These are phyloP conservation scores for Leptothorax acervorum DNA, from an alignment of 2,888 invertebrate species.

Conservation along the genomic window DNA sequence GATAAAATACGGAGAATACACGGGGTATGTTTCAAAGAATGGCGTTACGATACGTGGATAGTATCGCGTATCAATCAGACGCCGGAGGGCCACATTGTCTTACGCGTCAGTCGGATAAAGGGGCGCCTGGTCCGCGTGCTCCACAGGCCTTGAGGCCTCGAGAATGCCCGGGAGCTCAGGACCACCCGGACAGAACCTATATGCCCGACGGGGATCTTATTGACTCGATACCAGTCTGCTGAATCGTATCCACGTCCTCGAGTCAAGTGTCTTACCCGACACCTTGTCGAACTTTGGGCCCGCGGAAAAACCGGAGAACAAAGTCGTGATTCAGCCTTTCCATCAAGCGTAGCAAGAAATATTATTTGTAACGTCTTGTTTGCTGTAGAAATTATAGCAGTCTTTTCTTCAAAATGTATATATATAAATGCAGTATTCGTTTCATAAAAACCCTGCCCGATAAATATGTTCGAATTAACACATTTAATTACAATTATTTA, in stretches of 20 bases:
- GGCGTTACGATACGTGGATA: slow-evolving; percentile 80
- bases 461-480: neutral
- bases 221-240: slow-evolving; percentile 78
- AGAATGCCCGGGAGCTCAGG: slow-evolving; percentile 75
- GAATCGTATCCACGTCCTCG: slow-evolving; percentile 75
- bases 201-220: slow-evolving; percentile 81
- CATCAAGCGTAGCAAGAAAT: neutral
- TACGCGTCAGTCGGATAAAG: slow-evolving; percentile 81
- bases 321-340: slow-evolving; percentile 29
- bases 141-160: slow-evolving; percentile 63
- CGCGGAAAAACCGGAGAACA: slow-evolving; percentile 32
- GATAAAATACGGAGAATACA: slow-evolving; percentile 53
- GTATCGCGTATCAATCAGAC: slow-evolving; percentile 84
- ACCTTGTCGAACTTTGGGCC: slow-evolving; percentile 60
- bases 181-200: slow-evolving; percentile 83
- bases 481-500: neutral
- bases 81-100: slow-evolving; percentile 82
- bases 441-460: neutral
- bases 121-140: slow-evolving; percentile 70
- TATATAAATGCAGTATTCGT: neutral
- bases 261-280: slow-evolving; percentile 75
- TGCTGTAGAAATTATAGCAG: neutral
- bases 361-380: slow-evolving; percentile 15
- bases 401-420: neutral
- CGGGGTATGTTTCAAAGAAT: slow-evolving; percentile 73